Conservation (phyloP, 2,797 vertebrate genomes). For the Dermochelys coriacea region DNA sequence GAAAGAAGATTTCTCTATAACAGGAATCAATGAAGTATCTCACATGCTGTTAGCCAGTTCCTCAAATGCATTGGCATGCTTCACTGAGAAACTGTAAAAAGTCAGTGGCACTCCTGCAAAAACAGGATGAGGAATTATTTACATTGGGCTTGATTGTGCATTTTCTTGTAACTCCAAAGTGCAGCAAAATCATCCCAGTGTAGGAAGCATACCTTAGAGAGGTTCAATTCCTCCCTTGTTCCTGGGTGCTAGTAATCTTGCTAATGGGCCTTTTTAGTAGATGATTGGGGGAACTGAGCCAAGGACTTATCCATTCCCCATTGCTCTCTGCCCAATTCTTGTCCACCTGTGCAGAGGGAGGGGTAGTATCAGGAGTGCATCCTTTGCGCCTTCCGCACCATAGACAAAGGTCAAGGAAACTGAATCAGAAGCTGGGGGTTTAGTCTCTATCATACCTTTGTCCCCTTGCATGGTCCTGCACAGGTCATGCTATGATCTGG, state of each 20-base stretch:
- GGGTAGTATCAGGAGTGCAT: background rate
- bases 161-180: background rate
- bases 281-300: background rate
- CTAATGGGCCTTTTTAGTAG: background rate
- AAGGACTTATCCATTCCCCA: background rate
- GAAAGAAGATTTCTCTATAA: accelerated
- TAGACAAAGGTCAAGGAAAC: background rate
- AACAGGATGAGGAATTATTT: background rate
- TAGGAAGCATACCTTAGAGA: background rate
- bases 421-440: background rate
- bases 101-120: background rate
- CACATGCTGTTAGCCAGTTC: background rate
- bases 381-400: background rate
- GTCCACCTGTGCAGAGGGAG: accelerated
- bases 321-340: accelerated
- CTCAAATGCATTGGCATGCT: background rate
- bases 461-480: background rate
- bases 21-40: background rate
- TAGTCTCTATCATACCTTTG: background rate
- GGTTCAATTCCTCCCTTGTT: background rate
- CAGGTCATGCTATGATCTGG: background rate
- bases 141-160: background rate
- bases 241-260: background rate
- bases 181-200: background rate
- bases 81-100: background rate